Evolutionary conservation across 92 coral and sea anemone species (phyloP), one percentile per base, ranked within the genome.

Genomic region (Plumapathes pennacea): DNA sequence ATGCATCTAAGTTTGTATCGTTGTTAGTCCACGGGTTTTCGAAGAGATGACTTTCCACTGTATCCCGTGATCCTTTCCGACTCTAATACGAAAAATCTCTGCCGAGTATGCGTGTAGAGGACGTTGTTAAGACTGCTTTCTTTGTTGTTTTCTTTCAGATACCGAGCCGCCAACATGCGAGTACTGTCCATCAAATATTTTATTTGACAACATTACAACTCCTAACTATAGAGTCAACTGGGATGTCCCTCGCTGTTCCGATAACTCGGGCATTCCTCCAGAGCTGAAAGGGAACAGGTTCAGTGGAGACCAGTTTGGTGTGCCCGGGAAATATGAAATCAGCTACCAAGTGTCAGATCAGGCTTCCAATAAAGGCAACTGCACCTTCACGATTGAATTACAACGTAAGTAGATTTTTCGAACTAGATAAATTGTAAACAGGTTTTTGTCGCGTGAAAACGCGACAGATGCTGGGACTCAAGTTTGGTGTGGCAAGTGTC

Each of bases 221-320:
- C 0, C 23, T 10, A 37, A 43, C 8, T 29, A 3, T 6, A 59
- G 64, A n/a, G 82, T 85, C 10, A 52, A 52, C 13, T 90, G 97
- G 97, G 44, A 66, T 12, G 62, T 60, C 22, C 84, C 97, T 1
- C 32, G 1, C 0, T 90, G 89, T 46, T 33, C 81, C 10, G 97
- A 90, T 40, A 90, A 90, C 79, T 86, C 95, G 0, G 95, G 87
- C 5, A 5, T 43, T 0, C 83, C 86, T 0, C 97, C 97, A 1
- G 2, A 0, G 2, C 40, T 87, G 17, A 36, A 17, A 3, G 38
- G 78, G 2, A 61, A 28, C 49, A 62, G 69, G 26, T 43, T 41
- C 24, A 69, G 44, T 19, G 85, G 95, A 17, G 73, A 48, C 11
- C 15, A 19, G 1, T 78, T 82, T 15, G 2, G 5, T 0, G 69